Evolutionary conservation across 2,888 invertebrate species (phyloP).

Genomic region (Drosophila nr. perissopoda): DNA sequence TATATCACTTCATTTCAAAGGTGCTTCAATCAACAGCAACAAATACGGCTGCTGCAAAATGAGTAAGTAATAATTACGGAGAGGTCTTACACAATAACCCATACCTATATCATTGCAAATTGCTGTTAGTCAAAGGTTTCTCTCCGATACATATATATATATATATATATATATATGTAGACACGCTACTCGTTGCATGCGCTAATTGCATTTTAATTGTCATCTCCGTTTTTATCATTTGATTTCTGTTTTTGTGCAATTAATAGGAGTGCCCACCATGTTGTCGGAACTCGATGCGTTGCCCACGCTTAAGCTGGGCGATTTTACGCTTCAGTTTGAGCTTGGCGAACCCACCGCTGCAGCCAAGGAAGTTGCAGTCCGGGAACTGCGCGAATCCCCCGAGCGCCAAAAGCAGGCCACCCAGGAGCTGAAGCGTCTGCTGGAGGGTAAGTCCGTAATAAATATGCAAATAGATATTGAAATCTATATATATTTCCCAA

Average conservation of each 20-base stretch:
- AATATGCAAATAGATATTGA: not conserved
- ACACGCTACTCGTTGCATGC: conserved; percentile 8
- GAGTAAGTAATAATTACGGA: conserved; percentile 71
- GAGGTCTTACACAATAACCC: conserved; percentile 13
- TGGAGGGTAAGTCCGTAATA: conserved; percentile 86
- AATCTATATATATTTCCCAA: not conserved
- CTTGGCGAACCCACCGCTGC: conserved; percentile 88
- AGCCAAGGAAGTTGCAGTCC: conserved; percentile 88
- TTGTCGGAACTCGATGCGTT: conserved; percentile 89
- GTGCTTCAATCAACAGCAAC: conserved; percentile 9
- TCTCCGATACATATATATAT: not conserved
- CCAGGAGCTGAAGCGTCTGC: conserved; percentile 86
- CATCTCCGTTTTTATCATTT: not conserved
- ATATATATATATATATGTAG: not conserved
- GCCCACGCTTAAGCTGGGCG: conserved; percentile 89
- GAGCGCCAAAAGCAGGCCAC: conserved; percentile 88
- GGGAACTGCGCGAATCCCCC: conserved; percentile 90
- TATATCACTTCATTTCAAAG: conserved; percentile 23
- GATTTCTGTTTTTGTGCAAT: not conserved
- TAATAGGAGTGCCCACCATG: conserved; percentile 89
- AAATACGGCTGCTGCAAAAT: conserved; percentile 54
- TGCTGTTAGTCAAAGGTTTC: conserved; percentile 19
- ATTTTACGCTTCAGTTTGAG: conserved; percentile 87
- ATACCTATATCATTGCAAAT: conserved; percentile 42
- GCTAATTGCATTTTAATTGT: conserved; percentile 41